Evolutionary conservation across 2,113 vertebrate species (phyloP), one percentile per base, ranked within the genome.

Genomic region (Chloroceryle aenea): DNA sequence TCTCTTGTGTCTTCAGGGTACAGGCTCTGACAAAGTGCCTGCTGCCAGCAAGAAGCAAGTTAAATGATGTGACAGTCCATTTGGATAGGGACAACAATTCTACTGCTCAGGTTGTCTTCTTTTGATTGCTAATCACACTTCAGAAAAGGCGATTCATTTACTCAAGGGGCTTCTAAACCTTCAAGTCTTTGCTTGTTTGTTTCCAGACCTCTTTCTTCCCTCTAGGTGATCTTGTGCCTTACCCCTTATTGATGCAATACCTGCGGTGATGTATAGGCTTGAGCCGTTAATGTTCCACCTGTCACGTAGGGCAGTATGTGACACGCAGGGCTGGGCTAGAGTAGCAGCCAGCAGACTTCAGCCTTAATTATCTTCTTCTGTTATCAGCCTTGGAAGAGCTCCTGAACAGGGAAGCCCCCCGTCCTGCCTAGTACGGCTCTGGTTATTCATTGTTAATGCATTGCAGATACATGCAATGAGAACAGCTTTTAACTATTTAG

Each of bases 1-100:
- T 42, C n/a, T 34, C 81, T 40, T 58, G 76, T 40, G 75, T 66
- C 82, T 64, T 52, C 3, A 7, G 95, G 69, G 83, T 89, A 71
- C 83, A 87, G 87, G 25, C 43, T 87, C 58, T 93, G 91, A 79
- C 81, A 83, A 71, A 87, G 68, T 30, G 75, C 86, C 92, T 96
- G 92, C 90, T 94, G 92, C 79, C 93, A 89, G 84, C 42, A 42
- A 75, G 74, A 91, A 71, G 85, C 69, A 69, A 85, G 52, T 85
- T 72, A 92, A 89, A 87, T 36, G 45, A 87, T 68, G 87, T 79
- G 90, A 86, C 87, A 91, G 78, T 74, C 86, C 88, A 53, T 87
- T 91, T 81, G 90, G 45, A 38, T 61, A 84, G 67, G 85, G 71
- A 89, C 3, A 4, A 80, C 74, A 87, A 52, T 36, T 67, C 81